Conservation (phyloP, 2,797 vertebrate genomes). For the Rhodeus uyekii region DNA sequence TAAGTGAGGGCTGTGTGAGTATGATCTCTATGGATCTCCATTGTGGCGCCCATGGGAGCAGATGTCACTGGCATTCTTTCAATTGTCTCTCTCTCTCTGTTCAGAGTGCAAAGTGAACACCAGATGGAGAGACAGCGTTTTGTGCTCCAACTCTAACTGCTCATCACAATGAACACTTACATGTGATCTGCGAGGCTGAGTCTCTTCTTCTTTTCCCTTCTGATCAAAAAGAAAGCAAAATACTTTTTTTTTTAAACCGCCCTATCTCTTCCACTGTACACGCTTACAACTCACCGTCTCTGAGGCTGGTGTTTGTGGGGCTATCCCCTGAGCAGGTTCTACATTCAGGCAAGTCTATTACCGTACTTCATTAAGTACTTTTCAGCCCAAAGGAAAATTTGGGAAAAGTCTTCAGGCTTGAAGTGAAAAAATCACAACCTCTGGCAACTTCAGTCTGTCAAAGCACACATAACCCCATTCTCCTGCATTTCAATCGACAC, state of each 20-base stretch:
- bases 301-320: background rate
- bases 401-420: slow-evolving; percentile 87
- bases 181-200: slow-evolving; percentile 64
- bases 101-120: slow-evolving; percentile 55
- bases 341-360: slow-evolving; percentile 81
- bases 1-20: slow-evolving; percentile 66
- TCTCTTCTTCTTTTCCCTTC: background rate
- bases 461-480: slow-evolving; percentile 52
- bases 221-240: slow-evolving; percentile 70
- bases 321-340: slow-evolving; percentile 29
- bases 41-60: slow-evolving; percentile 80
- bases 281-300: slow-evolving; percentile 64
- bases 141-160: slow-evolving; percentile 66
- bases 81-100: slow-evolving; percentile 68
- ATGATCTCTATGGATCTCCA: slow-evolving; percentile 75
- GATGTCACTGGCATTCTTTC: slow-evolving; percentile 79
- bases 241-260: slow-evolving; percentile 64
- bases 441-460: slow-evolving; percentile 79
- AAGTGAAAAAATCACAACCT: slow-evolving; percentile 91
- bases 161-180: slow-evolving; percentile 71
- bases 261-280: slow-evolving; percentile 66
- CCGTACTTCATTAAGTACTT: slow-evolving; percentile 98
- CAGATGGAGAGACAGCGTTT: slow-evolving; percentile 75
- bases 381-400: slow-evolving; percentile 81
- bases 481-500: slow-evolving; percentile 26